Conservation (phyloP, 2,888 invertebrate genomes). For the Chrysomela aeneicollis region DNA sequence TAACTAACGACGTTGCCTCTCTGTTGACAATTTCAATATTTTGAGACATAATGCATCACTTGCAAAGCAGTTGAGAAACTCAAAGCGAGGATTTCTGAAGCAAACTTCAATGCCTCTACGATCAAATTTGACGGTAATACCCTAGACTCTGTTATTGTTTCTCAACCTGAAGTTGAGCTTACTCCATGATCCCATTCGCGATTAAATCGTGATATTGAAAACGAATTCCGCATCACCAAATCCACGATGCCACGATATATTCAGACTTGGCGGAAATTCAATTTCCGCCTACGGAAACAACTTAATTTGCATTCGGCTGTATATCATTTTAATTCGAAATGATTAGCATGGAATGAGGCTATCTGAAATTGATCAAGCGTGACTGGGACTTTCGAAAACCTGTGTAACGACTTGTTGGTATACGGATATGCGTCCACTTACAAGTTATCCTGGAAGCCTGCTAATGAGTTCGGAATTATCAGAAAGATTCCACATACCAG, state of each 20-base stretch:
- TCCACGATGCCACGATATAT: constrained; percentile 30
- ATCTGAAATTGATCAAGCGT: constrained; percentile 20
- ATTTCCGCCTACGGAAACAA: constrained; percentile 36
- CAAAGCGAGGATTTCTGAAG: too few species aligned
- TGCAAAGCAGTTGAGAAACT: too few species aligned
- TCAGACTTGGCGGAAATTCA: constrained; percentile 32
- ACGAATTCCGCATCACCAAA: constrained; percentile 32
- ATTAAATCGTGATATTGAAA: constrained; percentile 25
- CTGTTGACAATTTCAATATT: too few species aligned
- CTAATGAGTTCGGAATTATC: too few species aligned
- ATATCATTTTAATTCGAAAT: constrained; percentile 34
- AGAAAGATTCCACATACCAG: too few species aligned
- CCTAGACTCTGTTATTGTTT: not conserved
- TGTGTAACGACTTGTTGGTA: not conserved
- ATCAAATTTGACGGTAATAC: too few species aligned
- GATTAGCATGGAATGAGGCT: constrained; percentile 30
- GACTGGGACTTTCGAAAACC: not conserved
- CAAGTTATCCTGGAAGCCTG: too few species aligned
- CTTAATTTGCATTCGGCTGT: constrained; percentile 34
- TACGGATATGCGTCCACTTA: not conserved
- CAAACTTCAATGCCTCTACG: too few species aligned
- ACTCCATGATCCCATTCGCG: not conserved
- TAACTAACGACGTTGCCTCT: too few species aligned
- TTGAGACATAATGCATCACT: too few species aligned
- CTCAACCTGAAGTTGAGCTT: not conserved